These are phyloP conservation scores for Dryobota labecula DNA, from an alignment of 2,888 invertebrate species.

Conservation along the genomic window DNA sequence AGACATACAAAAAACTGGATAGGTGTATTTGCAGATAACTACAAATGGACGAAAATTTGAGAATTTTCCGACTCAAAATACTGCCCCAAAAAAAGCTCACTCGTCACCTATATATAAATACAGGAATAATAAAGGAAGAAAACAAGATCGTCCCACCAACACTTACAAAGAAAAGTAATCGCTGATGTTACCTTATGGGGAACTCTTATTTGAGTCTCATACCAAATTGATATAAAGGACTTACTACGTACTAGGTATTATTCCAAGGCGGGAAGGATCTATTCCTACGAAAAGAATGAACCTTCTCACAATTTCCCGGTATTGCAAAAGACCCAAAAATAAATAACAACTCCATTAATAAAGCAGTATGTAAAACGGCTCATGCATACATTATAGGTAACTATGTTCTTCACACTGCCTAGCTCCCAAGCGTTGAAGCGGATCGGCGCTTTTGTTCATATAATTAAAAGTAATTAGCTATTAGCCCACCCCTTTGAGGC, in stretches of 20 bases:
- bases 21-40: background rate
- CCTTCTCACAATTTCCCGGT: background rate
- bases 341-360: conserved; percentile 18
- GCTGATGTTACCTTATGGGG: background rate
- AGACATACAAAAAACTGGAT: background rate
- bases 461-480: conserved; percentile 44
- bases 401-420: conserved; percentile 34
- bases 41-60: too few species aligned
- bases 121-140: too few species aligned
- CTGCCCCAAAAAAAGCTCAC: background rate
- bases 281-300: background rate
- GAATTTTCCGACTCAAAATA: background rate
- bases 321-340: background rate
- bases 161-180: background rate
- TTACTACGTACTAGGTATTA: too few species aligned
- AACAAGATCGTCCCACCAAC: background rate
- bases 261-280: background rate
- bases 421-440: conserved; percentile 32
- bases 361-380: conserved; percentile 25
- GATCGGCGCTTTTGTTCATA: conserved; percentile 45
- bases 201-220: background rate
- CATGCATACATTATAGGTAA: conserved; percentile 29
- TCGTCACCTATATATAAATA: too few species aligned
- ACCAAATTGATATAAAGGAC: too few species aligned
- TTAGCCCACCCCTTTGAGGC: conserved; percentile 45